Evolutionary conservation across 1,140 invertebrate genomes (phyloP), one percentile per base, ranked within the genome.

Genomic region (Drosophila navojoa): DNA sequence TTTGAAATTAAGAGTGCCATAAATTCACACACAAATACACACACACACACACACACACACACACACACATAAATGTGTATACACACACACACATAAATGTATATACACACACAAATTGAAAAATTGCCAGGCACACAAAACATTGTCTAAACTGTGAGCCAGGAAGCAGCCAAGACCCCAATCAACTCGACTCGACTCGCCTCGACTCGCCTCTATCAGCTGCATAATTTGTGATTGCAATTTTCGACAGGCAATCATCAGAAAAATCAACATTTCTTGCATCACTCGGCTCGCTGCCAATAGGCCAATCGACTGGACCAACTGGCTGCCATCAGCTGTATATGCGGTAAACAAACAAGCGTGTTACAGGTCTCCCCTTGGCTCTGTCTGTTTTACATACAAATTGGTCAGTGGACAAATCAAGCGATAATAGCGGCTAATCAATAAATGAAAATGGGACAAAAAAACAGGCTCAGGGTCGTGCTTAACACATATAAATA

Each of bases 1-100:
- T 86, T 70, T 58, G 76, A 87, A 85, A 85, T 81, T 53, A 86
- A 85, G 64, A 86, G 78, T 81, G 74, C 70, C 52, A 59, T 73
- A 61, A 44, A 82, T 45, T 76, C 63, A 49, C 35, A 45, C 57
- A 55, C 40, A 63, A n/a, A 69, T 13, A 54, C 15, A 54, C 27
- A 54, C 27, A 35, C 11, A 27, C 19, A 16, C 45, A 52, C 40
- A 66, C 40, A 54, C 38, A n/a, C n/a, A n/a, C 19, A 22, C 1
- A 22, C 19, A 22, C 1, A 22, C 19, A 22, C 19, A 22, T 22
- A 22, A 22, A 22, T 22, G 19, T 22, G 2, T 22, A 22, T 22
- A 22, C 19, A 22, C 19, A 22, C 19, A 22, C 19, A 76, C 60
- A n/a, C 32, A 68, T n/a, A n/a, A n/a, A n/a, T n/a, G n/a, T n/a